Percentiles rank a stretch among this genome's conserved stretches.
phyloP scores from a whole-genome alignment of 2,888 invertebrate genomes.

The Amphipoea oculea region DNA sequence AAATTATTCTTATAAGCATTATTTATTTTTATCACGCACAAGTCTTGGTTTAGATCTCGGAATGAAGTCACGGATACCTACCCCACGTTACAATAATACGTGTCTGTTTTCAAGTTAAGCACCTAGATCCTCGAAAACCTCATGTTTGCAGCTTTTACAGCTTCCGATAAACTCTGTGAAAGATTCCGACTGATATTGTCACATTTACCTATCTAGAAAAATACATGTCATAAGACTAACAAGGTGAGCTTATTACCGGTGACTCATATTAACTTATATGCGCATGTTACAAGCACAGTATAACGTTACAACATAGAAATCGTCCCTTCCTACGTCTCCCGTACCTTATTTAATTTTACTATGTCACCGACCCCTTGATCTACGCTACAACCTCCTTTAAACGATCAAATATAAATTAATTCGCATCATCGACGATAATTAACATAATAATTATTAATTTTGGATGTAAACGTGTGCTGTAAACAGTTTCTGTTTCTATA shows the following conservation, averaged over 20 bases:
- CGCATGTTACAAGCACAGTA: slow-evolving; percentile 32
- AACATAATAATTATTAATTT: slow-evolving; percentile 2
- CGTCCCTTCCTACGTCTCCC: slow-evolving; percentile 11
- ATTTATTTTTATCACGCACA: background rate
- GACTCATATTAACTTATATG: slow-evolving; percentile 51
- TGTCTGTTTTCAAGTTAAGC: slow-evolving; percentile 1
- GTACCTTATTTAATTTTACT: slow-evolving; percentile 22
- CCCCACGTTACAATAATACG: background rate
- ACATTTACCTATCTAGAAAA: slow-evolving; percentile 37
- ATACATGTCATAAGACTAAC: slow-evolving; percentile 43
- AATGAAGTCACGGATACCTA: background rate
- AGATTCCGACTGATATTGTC: slow-evolving; percentile 22
- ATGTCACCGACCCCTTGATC: slow-evolving; percentile 2
- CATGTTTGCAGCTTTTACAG: slow-evolving; percentile 25
- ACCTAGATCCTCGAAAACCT: background rate
- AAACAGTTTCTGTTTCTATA: background rate
- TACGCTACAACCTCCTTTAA: slow-evolving; percentile 3
- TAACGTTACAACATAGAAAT: slow-evolving; percentile 36
- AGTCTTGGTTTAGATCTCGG: background rate
- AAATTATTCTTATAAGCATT: background rate
- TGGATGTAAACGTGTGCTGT: background rate
- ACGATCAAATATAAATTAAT: slow-evolving; percentile 17
- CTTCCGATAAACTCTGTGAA: slow-evolving; percentile 19
- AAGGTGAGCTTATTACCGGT: slow-evolving; percentile 38
- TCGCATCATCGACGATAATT: slow-evolving; percentile 2